Base-by-base conservation (phyloP, 1,140 invertebrate genomes). In the Phortica variegata region DNA sequence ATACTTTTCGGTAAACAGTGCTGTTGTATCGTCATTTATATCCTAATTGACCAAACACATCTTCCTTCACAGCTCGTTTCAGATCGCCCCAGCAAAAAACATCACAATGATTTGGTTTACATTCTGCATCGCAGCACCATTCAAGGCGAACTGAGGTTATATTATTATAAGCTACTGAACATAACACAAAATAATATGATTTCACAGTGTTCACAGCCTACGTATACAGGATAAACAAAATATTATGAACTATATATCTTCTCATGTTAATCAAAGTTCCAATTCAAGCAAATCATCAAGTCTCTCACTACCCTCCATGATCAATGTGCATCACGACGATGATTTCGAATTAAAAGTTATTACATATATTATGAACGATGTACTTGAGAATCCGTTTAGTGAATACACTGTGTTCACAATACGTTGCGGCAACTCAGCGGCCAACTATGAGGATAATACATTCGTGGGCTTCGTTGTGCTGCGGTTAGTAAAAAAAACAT, bases 41-140 rank as follows among this genome's bases (percentile, higher is more conserved):
- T 3, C 3, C 3, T 20, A 21, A 19, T 17, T 12, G 26, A 29
- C 6, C 26, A n/a, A n/a, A n/a, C n/a, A n/a, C n/a, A n/a, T n/a
- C n/a, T n/a, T n/a, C n/a, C n/a, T n/a, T n/a, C n/a, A 2, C 19
- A 65, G 60, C 63, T 65, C 0, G 54, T 68, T 13, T 47, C 49
- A 0, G 17, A 43, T 9, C 49, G 63, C 4, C 60, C 63, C 9
- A 49, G 39, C n/a, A 33, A 37, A 3, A 10, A 36, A 7, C 9
- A 9, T 31, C 32, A 49, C n/a, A 3, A 52, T 26, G 39, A 47
- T 2, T 51, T 60, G 0, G 26, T 68, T 2, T 68, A 46, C 38
- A 60, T 68, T 15, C 63, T 60, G 1, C 63, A 68, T 46, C 63
- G 63, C 2, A 63, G 63, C 13, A 60, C 51, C 2, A 58, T 68